A percentile compares a stretch with the other conserved stretches of the same genome.
Evolutionary conservation across 1,140 invertebrate genomes (phyloP).

Genomic region (Paraescarpia echinospica): DNA sequence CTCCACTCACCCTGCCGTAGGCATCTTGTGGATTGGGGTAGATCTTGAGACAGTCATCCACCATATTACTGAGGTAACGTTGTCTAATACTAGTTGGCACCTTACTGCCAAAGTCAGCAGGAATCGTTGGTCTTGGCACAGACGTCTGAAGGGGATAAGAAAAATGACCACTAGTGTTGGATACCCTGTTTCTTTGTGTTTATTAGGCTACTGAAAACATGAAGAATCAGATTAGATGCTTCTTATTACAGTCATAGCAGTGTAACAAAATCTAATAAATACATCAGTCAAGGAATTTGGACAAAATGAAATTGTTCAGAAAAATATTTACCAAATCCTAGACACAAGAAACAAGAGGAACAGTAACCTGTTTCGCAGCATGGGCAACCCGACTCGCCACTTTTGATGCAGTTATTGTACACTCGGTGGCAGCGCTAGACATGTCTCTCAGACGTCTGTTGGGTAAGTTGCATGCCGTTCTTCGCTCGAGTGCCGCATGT

Average conservation of each 20-base stretch:
- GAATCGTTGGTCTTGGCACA: slow-evolving; percentile 61
- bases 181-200: not conserved
- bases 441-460: not conserved
- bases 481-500: not conserved
- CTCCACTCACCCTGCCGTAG: slow-evolving; percentile 64
- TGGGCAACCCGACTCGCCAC: not conserved
- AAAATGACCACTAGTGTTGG: not conserved
- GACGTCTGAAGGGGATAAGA: not conserved
- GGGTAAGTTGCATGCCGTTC: not conserved
- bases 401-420: not conserved
- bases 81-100: slow-evolving; percentile 81
- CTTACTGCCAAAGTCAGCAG: slow-evolving; percentile 71
- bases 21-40: slow-evolving; percentile 67
- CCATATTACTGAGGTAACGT: slow-evolving; percentile 81
- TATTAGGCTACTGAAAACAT: not conserved
- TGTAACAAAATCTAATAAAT: not conserved
- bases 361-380: not conserved
- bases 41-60: slow-evolving; percentile 82
- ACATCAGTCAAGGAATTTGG: too few relatives aligned
- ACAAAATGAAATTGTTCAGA: too few relatives aligned
- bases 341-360: not conserved
- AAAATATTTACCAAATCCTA: not conserved
- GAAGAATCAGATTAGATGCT: slow-evolving; percentile 8
- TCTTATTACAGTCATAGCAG: not conserved
- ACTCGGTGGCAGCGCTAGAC: not conserved